Conservation (phyloP, 2,797 vertebrate genomes). For the Bufotes viridis region DNA sequence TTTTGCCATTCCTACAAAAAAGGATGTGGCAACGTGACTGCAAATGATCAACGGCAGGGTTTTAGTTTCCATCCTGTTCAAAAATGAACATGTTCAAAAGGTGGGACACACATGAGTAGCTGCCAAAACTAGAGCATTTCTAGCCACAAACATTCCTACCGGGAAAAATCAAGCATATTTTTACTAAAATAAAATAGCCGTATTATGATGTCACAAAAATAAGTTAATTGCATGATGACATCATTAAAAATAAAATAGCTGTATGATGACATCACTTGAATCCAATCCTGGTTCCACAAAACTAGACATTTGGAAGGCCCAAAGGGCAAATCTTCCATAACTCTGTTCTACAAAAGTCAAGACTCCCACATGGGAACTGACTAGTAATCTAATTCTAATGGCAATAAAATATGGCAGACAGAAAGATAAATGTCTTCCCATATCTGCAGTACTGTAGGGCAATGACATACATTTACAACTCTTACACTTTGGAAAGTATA, state of each 20-base stretch:
- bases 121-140: neutral
- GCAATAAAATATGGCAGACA: slow-evolving; percentile 19
- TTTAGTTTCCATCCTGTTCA: neutral
- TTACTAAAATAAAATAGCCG: no score
- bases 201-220: no score
- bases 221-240: no score
- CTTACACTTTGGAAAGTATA: slow-evolving; percentile 13
- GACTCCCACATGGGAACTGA: neutral
- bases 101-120: neutral
- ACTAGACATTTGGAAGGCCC: neutral
- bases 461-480: slow-evolving; percentile 29
- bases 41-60: neutral
- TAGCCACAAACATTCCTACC: neutral
- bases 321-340: neutral
- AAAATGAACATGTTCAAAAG: neutral
- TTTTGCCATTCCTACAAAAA: neutral
- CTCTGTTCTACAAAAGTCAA: neutral
- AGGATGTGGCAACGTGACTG: no score
- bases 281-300: no score
- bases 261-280: neutral
- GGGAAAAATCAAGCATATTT: no score
- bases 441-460: slow-evolving; percentile 6
- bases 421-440: neutral
- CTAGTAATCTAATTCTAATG: slow-evolving; percentile 27
- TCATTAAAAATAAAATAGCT: neutral